These are phyloP conservation scores for Zygaena filipendulae DNA, from an alignment of 2,888 invertebrate genomes.

Conservation along the genomic window DNA sequence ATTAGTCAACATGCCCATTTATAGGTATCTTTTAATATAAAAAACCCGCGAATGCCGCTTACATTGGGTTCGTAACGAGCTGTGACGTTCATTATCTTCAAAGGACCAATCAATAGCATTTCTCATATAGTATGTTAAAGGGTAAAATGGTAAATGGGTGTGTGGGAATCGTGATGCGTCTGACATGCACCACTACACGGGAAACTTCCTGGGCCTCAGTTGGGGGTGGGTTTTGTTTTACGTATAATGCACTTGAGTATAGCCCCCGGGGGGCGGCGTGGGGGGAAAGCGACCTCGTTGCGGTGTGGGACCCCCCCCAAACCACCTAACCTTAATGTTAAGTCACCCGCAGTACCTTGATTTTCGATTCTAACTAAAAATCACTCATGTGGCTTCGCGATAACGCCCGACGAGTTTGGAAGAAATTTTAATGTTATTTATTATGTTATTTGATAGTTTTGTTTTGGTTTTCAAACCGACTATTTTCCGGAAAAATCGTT, in stretches of 20 bases:
- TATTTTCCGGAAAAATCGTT: too few species aligned
- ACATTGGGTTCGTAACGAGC: too few species aligned
- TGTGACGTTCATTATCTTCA: too few species aligned
- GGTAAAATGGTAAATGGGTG: too few species aligned
- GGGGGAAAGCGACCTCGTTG: constrained; percentile 9
- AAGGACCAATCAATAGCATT: constrained; percentile 31
- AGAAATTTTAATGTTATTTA: too few species aligned
- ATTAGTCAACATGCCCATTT: too few species aligned
- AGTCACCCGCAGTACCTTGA: constrained; percentile 41
- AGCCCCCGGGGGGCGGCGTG: constrained; percentile 28
- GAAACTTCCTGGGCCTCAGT: constrained; percentile 34
- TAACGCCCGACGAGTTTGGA: constrained; percentile 10
- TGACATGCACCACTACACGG: constrained; percentile 55
- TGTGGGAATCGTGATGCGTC: too few species aligned
- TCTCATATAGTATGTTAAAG: constrained; percentile 7
- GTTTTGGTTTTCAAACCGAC: constrained; percentile 13
- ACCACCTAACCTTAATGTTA: constrained; percentile 21
- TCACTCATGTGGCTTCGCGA: constrained; percentile 23
- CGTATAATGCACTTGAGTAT: constrained; percentile 60
- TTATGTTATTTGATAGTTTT: constrained; percentile 18
- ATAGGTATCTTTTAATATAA: too few species aligned
- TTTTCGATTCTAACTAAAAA: constrained; percentile 37
- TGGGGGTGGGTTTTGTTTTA: constrained; percentile 42
- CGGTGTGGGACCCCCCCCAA: constrained; percentile 21
- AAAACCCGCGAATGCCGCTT: too few species aligned